Evolutionary conservation across 1,140 invertebrate species (phyloP).

Genomic region (Coelopa frigida): DNA sequence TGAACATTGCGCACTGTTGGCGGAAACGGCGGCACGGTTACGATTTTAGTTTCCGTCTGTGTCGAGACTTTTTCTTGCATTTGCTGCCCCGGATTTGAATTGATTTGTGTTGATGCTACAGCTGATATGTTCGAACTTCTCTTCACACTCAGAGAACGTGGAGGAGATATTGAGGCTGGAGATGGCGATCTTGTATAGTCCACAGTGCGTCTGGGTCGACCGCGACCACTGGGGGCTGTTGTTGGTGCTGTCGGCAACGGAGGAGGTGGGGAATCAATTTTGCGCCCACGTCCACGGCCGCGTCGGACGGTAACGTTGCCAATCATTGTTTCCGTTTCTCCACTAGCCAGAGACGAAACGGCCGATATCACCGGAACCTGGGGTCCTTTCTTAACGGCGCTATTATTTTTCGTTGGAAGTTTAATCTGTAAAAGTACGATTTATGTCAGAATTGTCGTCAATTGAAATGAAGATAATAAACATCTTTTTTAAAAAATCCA

Average conservation of each 20-base stretch:
- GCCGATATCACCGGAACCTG: constrained; percentile 62
- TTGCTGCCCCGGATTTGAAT: background rate
- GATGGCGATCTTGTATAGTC: constrained; percentile 28
- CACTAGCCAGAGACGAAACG: constrained; percentile 61
- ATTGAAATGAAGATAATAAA: no score
- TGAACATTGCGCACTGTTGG: constrained; percentile 68
- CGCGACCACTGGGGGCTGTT: constrained; percentile 14
- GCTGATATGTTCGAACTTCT: background rate
- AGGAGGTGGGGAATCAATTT: constrained; percentile 32
- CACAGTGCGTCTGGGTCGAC: constrained; percentile 30
- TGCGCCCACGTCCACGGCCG: constrained; percentile 25
- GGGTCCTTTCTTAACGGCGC: constrained; percentile 8
- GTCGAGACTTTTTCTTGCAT: constrained; percentile 2
- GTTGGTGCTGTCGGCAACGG: constrained; percentile 12
- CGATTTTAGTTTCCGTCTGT: constrained; percentile 49
- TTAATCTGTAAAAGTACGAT: constrained; percentile 11
- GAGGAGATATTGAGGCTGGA: constrained; percentile 9
- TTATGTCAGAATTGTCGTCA: no score
- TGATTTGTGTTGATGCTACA: background rate
- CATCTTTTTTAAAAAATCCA: no score
- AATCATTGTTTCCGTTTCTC: constrained; percentile 32
- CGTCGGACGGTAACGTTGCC: constrained; percentile 30
- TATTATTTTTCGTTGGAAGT: constrained; percentile 3
- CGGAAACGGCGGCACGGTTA: constrained; percentile 63
- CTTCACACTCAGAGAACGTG: background rate